These are phyloP conservation scores for Potorous gilbertii DNA, from an alignment of 2,797 vertebrate species.

Conservation along the genomic window DNA sequence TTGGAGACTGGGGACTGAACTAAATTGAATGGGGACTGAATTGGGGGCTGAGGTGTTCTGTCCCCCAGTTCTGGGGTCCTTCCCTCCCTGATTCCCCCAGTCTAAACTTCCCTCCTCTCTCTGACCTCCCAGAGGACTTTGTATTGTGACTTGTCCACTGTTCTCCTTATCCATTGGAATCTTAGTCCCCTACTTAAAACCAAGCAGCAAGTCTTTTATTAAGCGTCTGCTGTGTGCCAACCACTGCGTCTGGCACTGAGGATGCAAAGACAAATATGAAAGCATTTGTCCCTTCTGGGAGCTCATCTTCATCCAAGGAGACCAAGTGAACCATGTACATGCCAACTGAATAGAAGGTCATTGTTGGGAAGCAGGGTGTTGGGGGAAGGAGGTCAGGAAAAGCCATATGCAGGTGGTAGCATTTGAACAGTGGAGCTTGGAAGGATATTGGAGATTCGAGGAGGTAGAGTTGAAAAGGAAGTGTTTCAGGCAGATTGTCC, in stretches of 20 bases:
- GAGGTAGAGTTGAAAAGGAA: background rate
- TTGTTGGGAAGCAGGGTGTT: no score
- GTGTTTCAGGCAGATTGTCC: background rate
- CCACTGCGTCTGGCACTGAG: background rate
- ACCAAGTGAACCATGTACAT: background rate
- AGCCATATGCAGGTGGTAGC: background rate
- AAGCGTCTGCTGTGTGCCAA: background rate
- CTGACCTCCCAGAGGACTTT: background rate
- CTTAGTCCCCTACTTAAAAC: background rate
- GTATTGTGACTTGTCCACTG: background rate
- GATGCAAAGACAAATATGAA: background rate
- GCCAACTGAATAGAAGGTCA: background rate
- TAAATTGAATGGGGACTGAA: background rate
- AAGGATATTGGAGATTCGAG: background rate
- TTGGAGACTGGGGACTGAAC: background rate
- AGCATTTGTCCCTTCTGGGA: background rate
- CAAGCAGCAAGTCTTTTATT: background rate
- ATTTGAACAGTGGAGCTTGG: background rate
- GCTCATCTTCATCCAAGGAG: background rate
- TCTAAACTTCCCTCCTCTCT: background rate
- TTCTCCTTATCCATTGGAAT: background rate
- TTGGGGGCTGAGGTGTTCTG: no score
- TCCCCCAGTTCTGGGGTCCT: background rate
- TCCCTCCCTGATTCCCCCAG: background rate
- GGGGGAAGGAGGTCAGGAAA: background rate